A percentile compares a stretch with the other conserved stretches of the same genome.
These are phyloP conservation scores for Aegithalos caudatus DNA, from an alignment of 2,113 vertebrate species.

Conservation along the genomic window DNA sequence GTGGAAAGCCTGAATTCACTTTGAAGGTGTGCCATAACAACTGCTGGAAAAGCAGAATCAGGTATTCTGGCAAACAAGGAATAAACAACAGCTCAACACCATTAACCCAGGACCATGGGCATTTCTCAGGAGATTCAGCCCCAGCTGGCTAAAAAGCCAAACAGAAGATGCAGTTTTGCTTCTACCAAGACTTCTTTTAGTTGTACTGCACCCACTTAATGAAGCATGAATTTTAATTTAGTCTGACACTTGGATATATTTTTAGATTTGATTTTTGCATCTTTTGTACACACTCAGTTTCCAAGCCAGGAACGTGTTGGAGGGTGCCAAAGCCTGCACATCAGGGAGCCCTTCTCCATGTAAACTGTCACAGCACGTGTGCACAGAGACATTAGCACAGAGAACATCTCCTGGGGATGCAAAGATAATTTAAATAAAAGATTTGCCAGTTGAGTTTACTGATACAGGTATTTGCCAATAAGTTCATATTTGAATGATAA, in stretches of 20 bases:
- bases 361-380: background rate
- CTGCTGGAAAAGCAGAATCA: background rate
- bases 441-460: background rate
- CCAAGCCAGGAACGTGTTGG: background rate
- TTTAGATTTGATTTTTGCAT: conserved; percentile 11
- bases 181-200: background rate
- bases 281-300: background rate
- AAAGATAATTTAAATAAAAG: background rate
- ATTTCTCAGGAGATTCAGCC: background rate
- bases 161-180: background rate
- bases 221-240: conserved; percentile 14
- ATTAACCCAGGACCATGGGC: background rate
- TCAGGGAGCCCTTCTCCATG: background rate
- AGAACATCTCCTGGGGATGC: background rate
- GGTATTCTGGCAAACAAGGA: background rate
- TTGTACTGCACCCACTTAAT: background rate
- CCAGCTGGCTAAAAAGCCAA: background rate
- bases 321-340: background rate
- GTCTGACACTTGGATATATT: conserved; percentile 28
- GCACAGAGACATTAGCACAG: background rate
- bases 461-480: background rate
- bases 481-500: background rate
- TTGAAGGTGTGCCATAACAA: background rate
- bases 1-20: background rate
- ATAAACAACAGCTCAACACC: background rate